Evolutionary conservation across 2,888 invertebrate genomes (phyloP).

Genomic region (Drepanosiphum platanoidis): DNA sequence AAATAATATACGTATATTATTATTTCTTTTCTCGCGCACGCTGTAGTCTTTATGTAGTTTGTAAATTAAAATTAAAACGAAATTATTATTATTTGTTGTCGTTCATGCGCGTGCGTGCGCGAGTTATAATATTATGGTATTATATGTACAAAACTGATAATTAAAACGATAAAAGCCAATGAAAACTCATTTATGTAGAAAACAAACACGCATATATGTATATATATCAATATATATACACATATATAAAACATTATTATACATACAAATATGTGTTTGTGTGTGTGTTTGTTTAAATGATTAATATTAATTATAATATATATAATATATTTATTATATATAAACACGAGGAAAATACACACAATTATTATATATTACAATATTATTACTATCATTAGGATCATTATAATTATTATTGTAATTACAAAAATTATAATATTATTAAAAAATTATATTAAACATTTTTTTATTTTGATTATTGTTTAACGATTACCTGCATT

Average conservation of each 20-base stretch:
- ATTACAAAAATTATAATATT: conserved; percentile 57
- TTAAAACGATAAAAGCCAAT: conserved; percentile 2
- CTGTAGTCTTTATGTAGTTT: conserved; percentile 35
- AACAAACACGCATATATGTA: background rate
- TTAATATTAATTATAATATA: conserved; percentile 12
- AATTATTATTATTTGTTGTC: conserved; percentile 51
- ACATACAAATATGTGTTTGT: background rate
- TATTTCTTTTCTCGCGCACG: conserved; percentile 14
- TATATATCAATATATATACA: background rate
- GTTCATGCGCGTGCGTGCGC: conserved; percentile 7
- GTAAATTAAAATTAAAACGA: conserved; percentile 44
- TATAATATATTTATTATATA: conserved; percentile 32
- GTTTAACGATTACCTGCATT: background rate
- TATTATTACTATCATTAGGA: conserved; percentile 53
- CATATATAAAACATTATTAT: background rate
- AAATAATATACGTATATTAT: conserved; percentile 34
- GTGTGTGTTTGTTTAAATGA: conserved; percentile 27
- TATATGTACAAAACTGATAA: conserved; percentile 54
- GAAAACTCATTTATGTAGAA: conserved; percentile 21
- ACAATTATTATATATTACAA: conserved; percentile 58
- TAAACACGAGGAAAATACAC: conserved; percentile 37
- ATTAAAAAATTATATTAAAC: conserved; percentile 26
- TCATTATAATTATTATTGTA: conserved; percentile 57
- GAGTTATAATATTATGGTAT: conserved; percentile 22
- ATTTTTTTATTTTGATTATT: conserved; percentile 10